A percentile compares a stretch with the other conserved stretches of the same genome.
Evolutionary conservation across 2,888 invertebrate species (phyloP).

Genomic region (Metalampra italica): DNA sequence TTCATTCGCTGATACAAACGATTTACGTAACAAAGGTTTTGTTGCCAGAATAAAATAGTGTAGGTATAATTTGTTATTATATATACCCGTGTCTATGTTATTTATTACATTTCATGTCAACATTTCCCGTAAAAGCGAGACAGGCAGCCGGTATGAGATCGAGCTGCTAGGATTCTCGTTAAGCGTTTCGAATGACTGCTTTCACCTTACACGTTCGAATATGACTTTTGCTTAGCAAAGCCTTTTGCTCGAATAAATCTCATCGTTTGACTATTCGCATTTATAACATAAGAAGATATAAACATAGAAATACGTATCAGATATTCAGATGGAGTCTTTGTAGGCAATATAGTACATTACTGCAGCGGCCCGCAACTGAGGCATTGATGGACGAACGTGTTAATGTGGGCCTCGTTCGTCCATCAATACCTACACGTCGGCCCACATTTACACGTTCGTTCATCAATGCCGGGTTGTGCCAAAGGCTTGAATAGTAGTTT

Average conservation of each 20-base stretch:
- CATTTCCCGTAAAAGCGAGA: slow-evolving; percentile 7
- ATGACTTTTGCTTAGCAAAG: slow-evolving; percentile 18
- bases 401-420: too few species aligned
- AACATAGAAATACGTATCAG: slow-evolving; percentile 6
- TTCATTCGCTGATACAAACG: neutral
- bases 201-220: slow-evolving; percentile 15
- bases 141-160: slow-evolving; percentile 11
- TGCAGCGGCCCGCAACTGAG: too few species aligned
- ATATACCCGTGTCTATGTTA: neutral
- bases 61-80: neutral
- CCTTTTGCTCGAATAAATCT: slow-evolving; percentile 3
- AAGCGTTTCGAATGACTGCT: slow-evolving; percentile 21
- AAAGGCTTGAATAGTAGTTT: too few species aligned
- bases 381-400: too few species aligned
- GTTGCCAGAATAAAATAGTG: neutral
- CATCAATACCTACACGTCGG: too few species aligned
- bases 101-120: slow-evolving; percentile 3
- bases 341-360: too few species aligned
- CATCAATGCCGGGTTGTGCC: too few species aligned
- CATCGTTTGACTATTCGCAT: neutral
- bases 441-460: too few species aligned
- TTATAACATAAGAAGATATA: neutral
- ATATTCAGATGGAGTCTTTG: too few species aligned
- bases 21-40: neutral
- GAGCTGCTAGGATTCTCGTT: slow-evolving; percentile 18